Percentiles rank a stretch among this genome's conserved stretches.
phyloP scores from a whole-genome alignment of 2,113 vertebrate genomes.

The Lanius ludovicianus region DNA sequence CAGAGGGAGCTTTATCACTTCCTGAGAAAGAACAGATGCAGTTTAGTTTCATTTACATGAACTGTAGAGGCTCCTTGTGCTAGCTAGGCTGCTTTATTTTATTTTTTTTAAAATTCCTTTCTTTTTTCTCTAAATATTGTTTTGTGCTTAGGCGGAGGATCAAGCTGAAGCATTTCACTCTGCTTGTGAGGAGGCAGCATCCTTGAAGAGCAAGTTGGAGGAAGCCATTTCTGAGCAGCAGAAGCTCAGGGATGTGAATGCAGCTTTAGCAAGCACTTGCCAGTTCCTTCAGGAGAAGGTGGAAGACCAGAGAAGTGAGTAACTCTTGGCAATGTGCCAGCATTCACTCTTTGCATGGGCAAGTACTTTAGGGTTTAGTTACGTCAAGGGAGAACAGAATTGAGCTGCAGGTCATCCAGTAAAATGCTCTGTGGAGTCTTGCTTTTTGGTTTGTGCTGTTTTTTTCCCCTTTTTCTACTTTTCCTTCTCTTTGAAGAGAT shows the following conservation, averaged over 20 bases:
- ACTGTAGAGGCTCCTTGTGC: neutral
- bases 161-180: conserved; percentile 10
- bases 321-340: neutral
- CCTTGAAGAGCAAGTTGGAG: conserved; percentile 52
- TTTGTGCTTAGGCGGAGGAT: conserved; percentile 41
- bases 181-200: neutral
- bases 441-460: neutral
- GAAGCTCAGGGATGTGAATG: conserved; percentile 45
- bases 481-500: neutral
- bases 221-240: conserved; percentile 60
- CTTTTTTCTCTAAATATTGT: neutral
- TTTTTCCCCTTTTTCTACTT: accelerated
- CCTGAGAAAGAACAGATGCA: conserved; percentile 70
- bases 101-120: neutral
- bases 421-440: neutral
- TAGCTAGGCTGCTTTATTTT: neutral
- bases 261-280: conserved; percentile 9
- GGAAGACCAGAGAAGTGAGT: conserved; percentile 72
- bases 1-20: conserved; percentile 65
- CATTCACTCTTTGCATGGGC: neutral
- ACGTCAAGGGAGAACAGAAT: neutral
- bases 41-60: conserved; percentile 50
- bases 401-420: neutral
- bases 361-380: neutral
- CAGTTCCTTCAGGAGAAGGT: conserved; percentile 45